Evolutionary conservation across 2,888 invertebrate species (phyloP).

Genomic region (Hyles lineata): DNA sequence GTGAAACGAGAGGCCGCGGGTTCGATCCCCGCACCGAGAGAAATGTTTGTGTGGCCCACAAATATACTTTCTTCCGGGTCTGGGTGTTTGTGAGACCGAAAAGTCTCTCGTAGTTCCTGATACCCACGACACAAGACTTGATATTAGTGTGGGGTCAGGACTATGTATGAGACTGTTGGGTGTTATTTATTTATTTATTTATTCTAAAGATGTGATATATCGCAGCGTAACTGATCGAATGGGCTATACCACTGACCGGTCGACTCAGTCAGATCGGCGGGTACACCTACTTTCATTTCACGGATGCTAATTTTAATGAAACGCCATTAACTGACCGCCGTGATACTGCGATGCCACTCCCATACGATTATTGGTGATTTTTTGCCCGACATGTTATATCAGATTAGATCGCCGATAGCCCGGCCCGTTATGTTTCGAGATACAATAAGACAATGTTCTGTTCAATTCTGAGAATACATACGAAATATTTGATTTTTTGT

Average conservation of each 20-base stretch:
- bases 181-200: too few relatives aligned
- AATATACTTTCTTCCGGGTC: too few relatives aligned
- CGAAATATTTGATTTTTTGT: too few relatives aligned
- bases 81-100: too few relatives aligned
- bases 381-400: conserved; percentile 33
- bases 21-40: too few relatives aligned
- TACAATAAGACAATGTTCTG: neutral
- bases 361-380: conserved; percentile 41
- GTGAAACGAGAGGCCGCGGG: too few relatives aligned
- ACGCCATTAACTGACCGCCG: conserved; percentile 39
- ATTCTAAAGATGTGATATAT: neutral
- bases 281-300: conserved; percentile 49
- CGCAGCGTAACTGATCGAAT: conserved; percentile 12
- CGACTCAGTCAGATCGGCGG: conserved; percentile 7
- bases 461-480: neutral
- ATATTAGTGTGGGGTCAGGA: too few relatives aligned
- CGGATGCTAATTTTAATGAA: conserved; percentile 64
- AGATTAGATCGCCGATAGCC: conserved; percentile 16
- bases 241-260: conserved; percentile 16
- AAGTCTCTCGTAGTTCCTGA: too few relatives aligned
- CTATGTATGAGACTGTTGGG: too few relatives aligned
- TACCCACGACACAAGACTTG: too few relatives aligned
- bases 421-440: conserved; percentile 6
- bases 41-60: too few relatives aligned
- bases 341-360: conserved; percentile 43